These are phyloP conservation scores for Scaptodrosophila latifasciaeformis DNA, from an alignment of 2,888 invertebrate genomes.

Conservation along the genomic window DNA sequence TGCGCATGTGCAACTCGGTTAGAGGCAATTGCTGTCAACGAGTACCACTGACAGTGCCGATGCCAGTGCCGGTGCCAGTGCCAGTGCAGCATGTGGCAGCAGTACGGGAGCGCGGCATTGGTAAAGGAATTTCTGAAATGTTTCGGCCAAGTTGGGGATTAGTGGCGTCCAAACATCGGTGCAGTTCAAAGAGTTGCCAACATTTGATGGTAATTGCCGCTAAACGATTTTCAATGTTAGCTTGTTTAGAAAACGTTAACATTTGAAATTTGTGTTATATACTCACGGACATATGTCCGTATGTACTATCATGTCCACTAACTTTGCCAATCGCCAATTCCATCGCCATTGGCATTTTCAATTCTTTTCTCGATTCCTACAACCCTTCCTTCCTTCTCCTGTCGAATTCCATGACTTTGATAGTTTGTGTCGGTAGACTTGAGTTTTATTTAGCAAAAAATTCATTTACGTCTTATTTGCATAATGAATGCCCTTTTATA, in stretches of 20 bases:
- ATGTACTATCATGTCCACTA: no score
- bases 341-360: no score
- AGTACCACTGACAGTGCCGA: not conserved
- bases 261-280: slow-evolving; percentile 70
- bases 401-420: no score
- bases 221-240: slow-evolving; percentile 71
- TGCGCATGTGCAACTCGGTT: slow-evolving; percentile 53
- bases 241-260: slow-evolving; percentile 63
- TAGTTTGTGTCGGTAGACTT: no score
- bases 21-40: not conserved
- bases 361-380: no score
- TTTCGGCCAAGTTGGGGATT: slow-evolving; percentile 66
- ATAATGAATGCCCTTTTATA: no score
- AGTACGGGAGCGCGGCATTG: slow-evolving; percentile 42
- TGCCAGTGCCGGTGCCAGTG: not conserved
- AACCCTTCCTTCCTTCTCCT: no score
- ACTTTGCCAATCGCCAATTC: no score
- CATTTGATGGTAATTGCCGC: slow-evolving; percentile 72
- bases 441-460: no score
- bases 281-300: slow-evolving; percentile 57
- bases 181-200: slow-evolving; percentile 63
- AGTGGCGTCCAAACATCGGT: slow-evolving; percentile 69
- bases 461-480: no score
- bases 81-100: not conserved
- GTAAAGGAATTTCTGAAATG: slow-evolving; percentile 68